Evolutionary conservation across 2,888 invertebrate genomes (phyloP).

Genomic region (Tetheella fluctuosa): DNA sequence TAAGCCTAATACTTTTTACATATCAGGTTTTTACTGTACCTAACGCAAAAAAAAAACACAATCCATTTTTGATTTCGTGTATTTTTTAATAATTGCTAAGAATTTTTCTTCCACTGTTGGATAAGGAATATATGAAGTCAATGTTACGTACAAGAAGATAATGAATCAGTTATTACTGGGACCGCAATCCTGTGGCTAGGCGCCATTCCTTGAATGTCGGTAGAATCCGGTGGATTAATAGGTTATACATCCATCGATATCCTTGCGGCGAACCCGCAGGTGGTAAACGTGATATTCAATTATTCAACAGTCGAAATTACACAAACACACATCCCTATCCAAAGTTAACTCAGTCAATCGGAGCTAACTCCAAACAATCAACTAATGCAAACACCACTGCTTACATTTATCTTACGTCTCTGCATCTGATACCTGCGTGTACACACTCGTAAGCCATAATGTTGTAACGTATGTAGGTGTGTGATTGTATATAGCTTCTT

Average conservation of each 20-base stretch:
- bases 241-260: conserved; percentile 50
- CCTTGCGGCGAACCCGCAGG: conserved; percentile 46
- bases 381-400: conserved; percentile 55
- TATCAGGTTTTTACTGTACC: too few relatives aligned
- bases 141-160: conserved; percentile 44
- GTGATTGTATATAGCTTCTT: conserved; percentile 33
- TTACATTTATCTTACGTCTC: conserved; percentile 35
- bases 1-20: too few relatives aligned
- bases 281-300: conserved; percentile 61
- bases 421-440: conserved; percentile 30
- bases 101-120: conserved; percentile 1
- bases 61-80: too few relatives aligned
- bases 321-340: conserved; percentile 29
- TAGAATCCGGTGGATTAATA: conserved; percentile 52
- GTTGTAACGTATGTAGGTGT: not conserved
- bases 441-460: conserved; percentile 11
- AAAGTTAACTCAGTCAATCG: conserved; percentile 48
- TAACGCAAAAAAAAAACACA: too few relatives aligned
- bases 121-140: conserved; percentile 14
- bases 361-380: conserved; percentile 65
- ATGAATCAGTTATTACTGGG: conserved; percentile 47
- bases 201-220: conserved; percentile 32
- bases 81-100: too few relatives aligned
- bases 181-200: conserved; percentile 42
- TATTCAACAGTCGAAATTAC: conserved; percentile 50